Percentiles rank a stretch among this genome's conserved stretches.
These are phyloP conservation scores for Piscicola geometra DNA, from an alignment of 2,888 invertebrate genomes.

Conservation along the genomic window DNA sequence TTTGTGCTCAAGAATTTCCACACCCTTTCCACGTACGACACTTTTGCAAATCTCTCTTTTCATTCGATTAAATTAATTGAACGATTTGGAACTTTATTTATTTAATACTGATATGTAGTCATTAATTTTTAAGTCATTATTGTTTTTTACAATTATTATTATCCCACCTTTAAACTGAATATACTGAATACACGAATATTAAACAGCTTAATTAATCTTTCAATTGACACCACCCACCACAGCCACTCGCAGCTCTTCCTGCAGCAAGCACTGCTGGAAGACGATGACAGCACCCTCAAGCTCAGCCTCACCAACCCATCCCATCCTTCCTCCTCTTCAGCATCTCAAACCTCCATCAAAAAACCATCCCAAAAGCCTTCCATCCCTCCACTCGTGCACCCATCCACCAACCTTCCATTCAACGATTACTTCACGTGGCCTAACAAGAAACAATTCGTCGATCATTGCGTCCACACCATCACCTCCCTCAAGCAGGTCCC, in stretches of 20 bases:
- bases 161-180: too few species aligned
- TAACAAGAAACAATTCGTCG: slow-evolving; percentile 46
- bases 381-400: not conserved
- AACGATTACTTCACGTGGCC: slow-evolving; percentile 42
- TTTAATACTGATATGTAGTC: too few species aligned
- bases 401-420: not conserved
- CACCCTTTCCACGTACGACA: slow-evolving; percentile 48
- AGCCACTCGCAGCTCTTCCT: slow-evolving; percentile 51
- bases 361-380: too few species aligned
- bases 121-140: not conserved
- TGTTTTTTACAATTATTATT: not conserved
- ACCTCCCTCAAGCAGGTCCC: slow-evolving; percentile 28
- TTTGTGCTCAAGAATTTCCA: slow-evolving; percentile 52
- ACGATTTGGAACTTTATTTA: too few species aligned
- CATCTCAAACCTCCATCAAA: too few species aligned
- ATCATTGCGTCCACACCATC: slow-evolving; percentile 50
- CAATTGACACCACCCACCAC: slow-evolving; percentile 29
- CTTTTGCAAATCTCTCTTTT: not conserved
- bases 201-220: too few species aligned
- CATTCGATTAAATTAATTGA: not conserved
- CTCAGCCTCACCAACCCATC: slow-evolving; percentile 47
- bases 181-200: too few species aligned
- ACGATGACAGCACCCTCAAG: not conserved
- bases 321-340: too few species aligned
- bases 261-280: slow-evolving; percentile 49